A percentile compares a stretch with the other conserved stretches of the same genome.
These are phyloP conservation scores for Melanostoma mellinum DNA, from an alignment of 2,888 invertebrate species.

Conservation along the genomic window DNA sequence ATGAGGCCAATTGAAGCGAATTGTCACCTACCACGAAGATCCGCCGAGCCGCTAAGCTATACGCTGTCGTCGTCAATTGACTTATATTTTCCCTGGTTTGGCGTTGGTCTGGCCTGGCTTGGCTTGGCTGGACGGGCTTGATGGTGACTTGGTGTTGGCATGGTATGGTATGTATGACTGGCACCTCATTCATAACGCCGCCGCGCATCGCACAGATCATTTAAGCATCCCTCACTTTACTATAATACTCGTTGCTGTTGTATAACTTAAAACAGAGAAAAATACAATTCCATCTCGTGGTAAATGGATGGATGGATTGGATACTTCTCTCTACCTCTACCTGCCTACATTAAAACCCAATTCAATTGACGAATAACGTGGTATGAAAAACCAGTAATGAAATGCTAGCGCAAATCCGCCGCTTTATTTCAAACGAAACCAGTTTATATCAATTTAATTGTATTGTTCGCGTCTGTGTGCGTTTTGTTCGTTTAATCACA, in stretches of 20 bases:
- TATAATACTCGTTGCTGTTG: conserved; percentile 5
- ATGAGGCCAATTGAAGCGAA: conserved; percentile 62
- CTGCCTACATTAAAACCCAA: conserved; percentile 41
- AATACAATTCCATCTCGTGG: conserved; percentile 57
- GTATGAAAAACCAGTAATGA: conserved; percentile 71
- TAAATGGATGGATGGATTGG: background rate
- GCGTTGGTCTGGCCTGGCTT: too few species aligned
- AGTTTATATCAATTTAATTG: conserved; percentile 73
- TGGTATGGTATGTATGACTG: background rate
- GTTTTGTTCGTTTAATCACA: conserved; percentile 3
- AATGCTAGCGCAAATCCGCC: conserved; percentile 72
- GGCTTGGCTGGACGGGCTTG: too few species aligned
- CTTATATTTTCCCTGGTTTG: conserved; percentile 25
- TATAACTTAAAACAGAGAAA: conserved; percentile 42
- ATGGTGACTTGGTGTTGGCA: too few species aligned
- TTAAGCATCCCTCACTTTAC: conserved; percentile 56
- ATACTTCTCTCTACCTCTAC: background rate
- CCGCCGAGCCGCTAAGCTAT: conserved; percentile 5
- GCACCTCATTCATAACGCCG: conserved; percentile 63
- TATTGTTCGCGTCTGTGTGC: conserved; percentile 23
- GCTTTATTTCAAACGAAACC: conserved; percentile 70
- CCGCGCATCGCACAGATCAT: conserved; percentile 35
- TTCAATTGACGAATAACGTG: conserved; percentile 72
- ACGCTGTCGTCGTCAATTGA: conserved; percentile 53
- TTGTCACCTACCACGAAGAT: conserved; percentile 65